Conservation (phyloP, 2,888 invertebrate genomes). For the Drosophila robusta region DNA sequence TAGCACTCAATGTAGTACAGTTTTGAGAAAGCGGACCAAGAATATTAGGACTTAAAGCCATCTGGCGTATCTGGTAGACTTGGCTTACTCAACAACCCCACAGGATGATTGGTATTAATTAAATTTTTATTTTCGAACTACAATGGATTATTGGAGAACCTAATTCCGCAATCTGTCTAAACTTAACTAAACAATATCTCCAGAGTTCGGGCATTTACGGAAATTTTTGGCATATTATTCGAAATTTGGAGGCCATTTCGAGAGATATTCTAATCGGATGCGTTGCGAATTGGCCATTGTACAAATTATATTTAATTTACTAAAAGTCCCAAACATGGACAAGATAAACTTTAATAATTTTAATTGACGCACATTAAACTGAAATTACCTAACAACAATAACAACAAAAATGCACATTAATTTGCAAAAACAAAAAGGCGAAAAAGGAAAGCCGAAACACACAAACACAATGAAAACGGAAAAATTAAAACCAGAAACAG, state of each 20-base stretch:
- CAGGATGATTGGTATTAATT: too few species aligned
- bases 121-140: too few species aligned
- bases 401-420: conserved; percentile 38
- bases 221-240: neutral
- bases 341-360: conserved; percentile 74
- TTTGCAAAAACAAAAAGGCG: conserved; percentile 60
- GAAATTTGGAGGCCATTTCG: neutral
- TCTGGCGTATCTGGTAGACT: too few species aligned
- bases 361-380: conserved; percentile 79
- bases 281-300: conserved; percentile 28
- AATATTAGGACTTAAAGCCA: too few species aligned
- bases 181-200: neutral
- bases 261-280: conserved; percentile 23
- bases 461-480: conserved; percentile 25
- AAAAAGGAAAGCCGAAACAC: conserved; percentile 53
- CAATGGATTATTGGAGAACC: too few species aligned
- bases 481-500: conserved; percentile 25
- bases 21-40: too few species aligned
- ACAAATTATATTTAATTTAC: conserved; percentile 76
- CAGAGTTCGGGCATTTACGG: neutral
- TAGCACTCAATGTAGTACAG: too few species aligned
- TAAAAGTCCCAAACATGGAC: conserved; percentile 35
- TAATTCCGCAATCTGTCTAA: too few species aligned
- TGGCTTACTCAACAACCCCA: too few species aligned
- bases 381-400: conserved; percentile 55